Evolutionary conservation across 2,797 vertebrate species (phyloP), one percentile per base, ranked within the genome.

Genomic region (Peromyscus nudipes): DNA sequence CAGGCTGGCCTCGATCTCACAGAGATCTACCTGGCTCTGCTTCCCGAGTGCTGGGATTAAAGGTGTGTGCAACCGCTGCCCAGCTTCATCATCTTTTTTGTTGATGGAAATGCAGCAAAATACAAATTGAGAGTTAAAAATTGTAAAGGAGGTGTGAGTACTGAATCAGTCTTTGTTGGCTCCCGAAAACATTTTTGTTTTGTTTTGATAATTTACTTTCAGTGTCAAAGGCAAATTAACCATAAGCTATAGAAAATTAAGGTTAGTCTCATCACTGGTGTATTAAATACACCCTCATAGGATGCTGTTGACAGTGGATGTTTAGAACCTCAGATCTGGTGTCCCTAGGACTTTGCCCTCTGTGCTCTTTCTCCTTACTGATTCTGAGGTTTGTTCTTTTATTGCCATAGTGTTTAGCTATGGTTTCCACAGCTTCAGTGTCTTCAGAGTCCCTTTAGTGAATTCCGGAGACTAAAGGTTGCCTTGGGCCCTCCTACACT

Each of bases 151-250:
- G 34, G 9, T 1, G 34, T n/a, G 7, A 93, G 16, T 64, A 10
- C 29, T 25, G 69, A 34, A 25, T 8, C 86, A 55, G 71, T 6
- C 6, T 88, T 64, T 34, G 34, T 84, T 87, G 76, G 52, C 29
- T 62, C 75, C n/a, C 81, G 34, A 25, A 27, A 52, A 1, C 17
- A 1, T 69, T n/a, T 69, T 69, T 23, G 11, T 17, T 16, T 14
- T 80, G 55, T 84, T 13, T 88, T 84, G 9, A 75, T n/a, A 86
- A 86, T 80, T 81, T 46, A 12, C 12, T 82, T 67, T 82, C 17
- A 82, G 49, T 21, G 25, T 86, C 67, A 86, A 87, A 82, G 34
- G 46, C 37, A 85, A 96, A 86, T 73, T 94, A 67, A 49, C 71
- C 46, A 69, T 43, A 57, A 65, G 23, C 13, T 57, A 14, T 23